phyloP scores from a whole-genome alignment of 2,888 invertebrate genomes.

The Nomada hirtipes region DNA sequence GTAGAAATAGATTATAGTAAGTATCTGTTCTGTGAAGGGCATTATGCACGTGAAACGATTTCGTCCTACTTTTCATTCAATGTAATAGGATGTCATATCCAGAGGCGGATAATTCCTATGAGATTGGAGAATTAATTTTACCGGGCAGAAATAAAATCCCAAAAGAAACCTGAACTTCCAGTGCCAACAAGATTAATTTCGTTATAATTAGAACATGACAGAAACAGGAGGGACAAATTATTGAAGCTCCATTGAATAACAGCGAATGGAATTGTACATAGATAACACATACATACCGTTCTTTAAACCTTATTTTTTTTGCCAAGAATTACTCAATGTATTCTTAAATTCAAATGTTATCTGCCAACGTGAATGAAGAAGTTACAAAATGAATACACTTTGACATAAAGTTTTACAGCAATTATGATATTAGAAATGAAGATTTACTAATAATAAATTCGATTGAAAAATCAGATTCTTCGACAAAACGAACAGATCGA shows the following conservation, averaged over 20 bases:
- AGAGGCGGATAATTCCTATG: neutral
- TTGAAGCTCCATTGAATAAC: neutral
- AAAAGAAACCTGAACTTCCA: neutral
- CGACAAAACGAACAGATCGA: too few relatives aligned
- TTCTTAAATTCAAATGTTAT: too few relatives aligned
- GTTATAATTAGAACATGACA: neutral
- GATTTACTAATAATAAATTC: too few relatives aligned
- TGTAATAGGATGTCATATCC: constrained; percentile 2
- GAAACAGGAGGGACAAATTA: neutral
- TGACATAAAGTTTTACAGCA: too few relatives aligned
- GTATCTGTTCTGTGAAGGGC: too few relatives aligned
- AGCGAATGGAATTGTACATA: neutral
- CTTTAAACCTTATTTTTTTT: neutral
- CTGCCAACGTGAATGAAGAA: too few relatives aligned
- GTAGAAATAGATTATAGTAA: too few relatives aligned
- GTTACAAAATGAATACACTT: too few relatives aligned
- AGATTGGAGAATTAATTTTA: neutral
- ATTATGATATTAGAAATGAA: too few relatives aligned
- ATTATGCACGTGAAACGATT: too few relatives aligned
- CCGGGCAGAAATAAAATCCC: neutral
- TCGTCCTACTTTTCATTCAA: neutral
- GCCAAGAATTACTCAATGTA: too few relatives aligned
- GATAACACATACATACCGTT: neutral
- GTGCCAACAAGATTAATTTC: neutral
- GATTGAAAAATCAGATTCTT: too few relatives aligned